These are phyloP conservation scores for Hapalemur alaotrensis DNA, from an alignment of 2,797 vertebrate species.

Conservation along the genomic window DNA sequence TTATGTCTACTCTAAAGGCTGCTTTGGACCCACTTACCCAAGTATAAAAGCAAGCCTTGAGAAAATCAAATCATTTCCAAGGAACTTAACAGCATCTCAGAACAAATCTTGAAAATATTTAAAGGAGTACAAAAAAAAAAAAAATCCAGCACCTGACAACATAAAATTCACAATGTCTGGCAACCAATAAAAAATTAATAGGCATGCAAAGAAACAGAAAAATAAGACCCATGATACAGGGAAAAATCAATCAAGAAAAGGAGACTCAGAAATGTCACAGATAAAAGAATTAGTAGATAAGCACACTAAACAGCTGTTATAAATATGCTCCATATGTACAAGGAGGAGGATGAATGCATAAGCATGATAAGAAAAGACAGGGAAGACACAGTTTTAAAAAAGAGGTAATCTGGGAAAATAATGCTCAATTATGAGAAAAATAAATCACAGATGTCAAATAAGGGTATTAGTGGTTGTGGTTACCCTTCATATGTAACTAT, in stretches of 20 bases:
- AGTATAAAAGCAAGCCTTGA: not conserved
- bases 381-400: not conserved
- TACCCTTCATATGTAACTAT: not conserved
- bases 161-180: conserved; percentile 13
- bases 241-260: not conserved
- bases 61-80: conserved; percentile 2
- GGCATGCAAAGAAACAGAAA: not conserved
- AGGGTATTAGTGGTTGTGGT: not conserved
- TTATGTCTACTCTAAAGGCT: not conserved
- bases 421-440: not conserved
- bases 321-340: not conserved
- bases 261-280: not conserved
- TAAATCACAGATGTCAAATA: not conserved
- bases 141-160: not conserved
- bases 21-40: not conserved
- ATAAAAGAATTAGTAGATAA: conserved; percentile 2
- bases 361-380: not conserved
- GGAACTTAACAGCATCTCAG: not conserved
- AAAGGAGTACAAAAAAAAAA: not conserved
- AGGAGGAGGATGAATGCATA: not conserved
- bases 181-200: not conserved
- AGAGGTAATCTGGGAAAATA: not conserved
- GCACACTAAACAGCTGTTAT: not conserved
- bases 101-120: conserved; percentile 12
- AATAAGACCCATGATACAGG: not conserved